phyloP scores from a whole-genome alignment of 2,888 invertebrate genomes.

The Archips xylosteana region DNA sequence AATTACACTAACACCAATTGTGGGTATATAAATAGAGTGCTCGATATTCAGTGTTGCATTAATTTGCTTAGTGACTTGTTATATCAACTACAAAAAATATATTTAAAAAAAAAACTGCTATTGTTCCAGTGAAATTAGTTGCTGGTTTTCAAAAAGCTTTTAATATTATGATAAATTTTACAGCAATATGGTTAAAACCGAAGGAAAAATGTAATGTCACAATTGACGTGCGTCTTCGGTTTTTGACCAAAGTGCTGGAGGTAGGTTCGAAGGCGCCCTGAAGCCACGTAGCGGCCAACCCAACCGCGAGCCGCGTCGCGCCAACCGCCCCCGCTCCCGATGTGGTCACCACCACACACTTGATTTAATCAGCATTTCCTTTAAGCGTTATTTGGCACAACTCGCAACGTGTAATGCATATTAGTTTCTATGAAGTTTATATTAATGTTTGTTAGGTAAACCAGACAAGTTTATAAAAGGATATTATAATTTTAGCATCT shows the following conservation, averaged over 20 bases:
- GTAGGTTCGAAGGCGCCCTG: conserved; percentile 73
- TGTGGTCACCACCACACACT: conserved; percentile 1
- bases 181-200: conserved; percentile 12
- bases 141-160: conserved; percentile 1
- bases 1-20: conserved; percentile 40
- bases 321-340: not conserved
- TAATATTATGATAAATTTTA: not conserved
- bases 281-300: conserved; percentile 61
- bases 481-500: not conserved
- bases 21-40: conserved; percentile 25
- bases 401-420: conserved; percentile 8
- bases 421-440: not conserved
- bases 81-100: conserved; percentile 25
- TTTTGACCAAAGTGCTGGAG: conserved; percentile 51
- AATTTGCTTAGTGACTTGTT: conserved; percentile 34
- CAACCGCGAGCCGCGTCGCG: conserved; percentile 41
- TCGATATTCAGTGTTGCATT: conserved; percentile 28
- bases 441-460: not conserved
- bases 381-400: conserved; percentile 42
- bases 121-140: not conserved
- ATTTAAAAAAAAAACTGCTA: conserved; percentile 1
- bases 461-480: not conserved
- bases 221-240: conserved; percentile 2
- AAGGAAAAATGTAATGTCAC: conserved; percentile 12
- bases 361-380: conserved; percentile 1